phyloP scores from a whole-genome alignment of 2,888 invertebrate species.

The Acholoe squamosa region DNA sequence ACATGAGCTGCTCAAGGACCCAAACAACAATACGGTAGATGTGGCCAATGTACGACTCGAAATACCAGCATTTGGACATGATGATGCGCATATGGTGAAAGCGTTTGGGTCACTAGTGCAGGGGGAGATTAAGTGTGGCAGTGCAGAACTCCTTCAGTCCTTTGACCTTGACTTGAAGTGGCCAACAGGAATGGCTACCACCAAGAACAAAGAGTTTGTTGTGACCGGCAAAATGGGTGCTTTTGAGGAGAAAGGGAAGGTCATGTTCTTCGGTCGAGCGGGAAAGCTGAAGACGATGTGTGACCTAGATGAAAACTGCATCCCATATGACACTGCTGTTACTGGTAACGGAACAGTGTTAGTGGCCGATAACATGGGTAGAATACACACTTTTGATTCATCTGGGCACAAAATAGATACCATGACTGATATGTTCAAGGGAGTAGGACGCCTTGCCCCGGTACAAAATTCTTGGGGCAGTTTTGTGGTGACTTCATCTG shows the following conservation, averaged over 20 bases:
- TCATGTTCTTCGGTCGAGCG: conserved; percentile 62
- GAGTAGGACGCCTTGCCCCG: conserved; percentile 63
- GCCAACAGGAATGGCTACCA: conserved; percentile 65
- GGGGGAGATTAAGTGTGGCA: conserved; percentile 64
- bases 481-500: conserved; percentile 63
- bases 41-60: conserved; percentile 65
- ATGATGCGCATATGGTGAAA: conserved; percentile 62
- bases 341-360: conserved; percentile 52
- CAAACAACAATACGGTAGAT: conserved; percentile 48
- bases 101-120: conserved; percentile 65
- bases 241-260: conserved; percentile 64
- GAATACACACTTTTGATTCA: conserved; percentile 44
- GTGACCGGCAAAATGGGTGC: conserved; percentile 68
- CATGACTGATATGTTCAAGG: conserved; percentile 63
- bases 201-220: conserved; percentile 62
- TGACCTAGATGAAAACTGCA: conserved; percentile 55
- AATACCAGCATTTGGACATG: conserved; percentile 65
- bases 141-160: conserved; percentile 57
- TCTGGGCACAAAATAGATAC: conserved; percentile 1
- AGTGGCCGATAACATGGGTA: conserved; percentile 64
- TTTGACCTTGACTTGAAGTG: conserved; percentile 67
- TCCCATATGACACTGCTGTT: conserved; percentile 62
- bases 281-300: conserved; percentile 54
- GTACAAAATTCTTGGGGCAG: conserved; percentile 33
- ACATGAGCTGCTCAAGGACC: conserved; percentile 60